Percentiles rank a stretch among this genome's conserved stretches.
Conservation (phyloP, 2,113 vertebrate genomes). For the Leptobrachium leishanense region DNA sequence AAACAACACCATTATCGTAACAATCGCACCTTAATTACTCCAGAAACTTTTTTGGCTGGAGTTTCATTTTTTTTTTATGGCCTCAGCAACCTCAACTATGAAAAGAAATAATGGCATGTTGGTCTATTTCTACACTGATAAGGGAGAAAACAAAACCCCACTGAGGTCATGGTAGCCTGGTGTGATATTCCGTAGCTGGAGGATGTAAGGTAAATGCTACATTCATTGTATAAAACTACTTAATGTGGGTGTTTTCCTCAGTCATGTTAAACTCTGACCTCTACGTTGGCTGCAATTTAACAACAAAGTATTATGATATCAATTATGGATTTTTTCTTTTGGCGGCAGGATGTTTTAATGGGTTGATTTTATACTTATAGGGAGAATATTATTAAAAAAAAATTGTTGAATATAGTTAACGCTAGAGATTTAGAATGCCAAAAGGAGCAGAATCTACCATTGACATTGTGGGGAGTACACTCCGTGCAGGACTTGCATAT, state of each 20-base stretch:
- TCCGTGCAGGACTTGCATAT: no score
- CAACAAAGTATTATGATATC: not conserved
- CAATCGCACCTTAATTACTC: not conserved
- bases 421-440: no score
- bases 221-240: not conserved
- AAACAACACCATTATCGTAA: slow-evolving; percentile 9
- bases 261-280: not conserved
- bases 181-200: not conserved
- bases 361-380: no score
- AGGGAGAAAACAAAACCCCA: slow-evolving; percentile 8
- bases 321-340: not conserved
- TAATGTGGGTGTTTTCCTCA: not conserved
- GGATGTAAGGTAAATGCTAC: not conserved
- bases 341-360: no score
- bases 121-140: not conserved
- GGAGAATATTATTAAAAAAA: no score
- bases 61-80: not conserved
- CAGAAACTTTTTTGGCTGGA: not conserved
- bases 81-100: not conserved
- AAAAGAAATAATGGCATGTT: not conserved
- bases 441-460: no score
- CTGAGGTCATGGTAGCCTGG: not conserved
- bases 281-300: not conserved
- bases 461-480: no score
- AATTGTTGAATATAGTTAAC: no score